phyloP scores from a whole-genome alignment of 2,797 vertebrate genomes.

The Heterohyrax brucei region DNA sequence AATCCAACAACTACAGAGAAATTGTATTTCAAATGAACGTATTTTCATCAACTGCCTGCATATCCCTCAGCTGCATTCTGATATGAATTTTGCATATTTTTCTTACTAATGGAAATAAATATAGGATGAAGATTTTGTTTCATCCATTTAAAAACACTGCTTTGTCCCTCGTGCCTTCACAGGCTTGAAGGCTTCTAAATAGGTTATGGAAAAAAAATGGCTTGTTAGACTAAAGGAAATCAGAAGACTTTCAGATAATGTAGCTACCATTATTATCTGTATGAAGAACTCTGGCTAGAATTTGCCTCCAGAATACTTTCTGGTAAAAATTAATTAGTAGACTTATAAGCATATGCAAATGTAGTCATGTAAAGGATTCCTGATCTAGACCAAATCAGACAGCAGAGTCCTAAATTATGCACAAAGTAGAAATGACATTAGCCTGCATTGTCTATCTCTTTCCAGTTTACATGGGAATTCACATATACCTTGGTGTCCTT shows the following conservation, averaged over 20 bases:
- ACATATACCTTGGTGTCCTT: slow-evolving; percentile 32
- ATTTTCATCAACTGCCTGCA: slow-evolving; percentile 87
- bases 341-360: slow-evolving; percentile 77
- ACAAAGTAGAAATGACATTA: slow-evolving; percentile 75
- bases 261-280: slow-evolving; percentile 75
- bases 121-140: slow-evolving; percentile 86
- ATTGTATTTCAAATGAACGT: slow-evolving; percentile 88
- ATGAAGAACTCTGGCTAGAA: slow-evolving; percentile 73
- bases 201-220: slow-evolving; percentile 85
- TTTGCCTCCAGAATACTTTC: slow-evolving; percentile 77
- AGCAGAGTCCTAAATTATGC: slow-evolving; percentile 80
- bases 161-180: slow-evolving; percentile 65
- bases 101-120: slow-evolving; percentile 88
- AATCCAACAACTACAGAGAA: slow-evolving; percentile 83
- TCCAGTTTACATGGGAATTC: slow-evolving; percentile 69
- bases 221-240: slow-evolving; percentile 83
- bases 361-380: slow-evolving; percentile 57
- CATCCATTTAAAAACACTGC: slow-evolving; percentile 79
- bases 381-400: slow-evolving; percentile 77
- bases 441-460: slow-evolving; percentile 72
- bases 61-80: slow-evolving; percentile 82
- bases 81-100: slow-evolving; percentile 88
- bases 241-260: slow-evolving; percentile 80
- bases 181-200: slow-evolving; percentile 86
- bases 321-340: slow-evolving; percentile 80